phyloP scores from a whole-genome alignment of 2,797 vertebrate genomes.

The Pseudochirops corinnae region DNA sequence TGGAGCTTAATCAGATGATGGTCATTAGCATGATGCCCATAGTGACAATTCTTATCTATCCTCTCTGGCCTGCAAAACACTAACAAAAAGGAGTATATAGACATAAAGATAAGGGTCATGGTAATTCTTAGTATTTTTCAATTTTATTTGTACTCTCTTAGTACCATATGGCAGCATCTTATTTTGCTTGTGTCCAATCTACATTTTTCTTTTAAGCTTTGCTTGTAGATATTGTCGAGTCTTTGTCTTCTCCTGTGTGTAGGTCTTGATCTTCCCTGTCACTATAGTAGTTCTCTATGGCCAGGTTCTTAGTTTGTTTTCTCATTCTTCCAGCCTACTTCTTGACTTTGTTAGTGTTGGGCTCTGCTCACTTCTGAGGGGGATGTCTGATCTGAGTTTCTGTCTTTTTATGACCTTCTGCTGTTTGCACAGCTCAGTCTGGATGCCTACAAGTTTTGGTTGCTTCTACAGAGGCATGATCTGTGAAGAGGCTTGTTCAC shows the following conservation, averaged over 20 bases:
- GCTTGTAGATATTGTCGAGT: slow-evolving; percentile 19
- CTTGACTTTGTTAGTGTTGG: neutral
- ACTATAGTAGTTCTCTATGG: neutral
- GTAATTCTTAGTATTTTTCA: slow-evolving; percentile 47
- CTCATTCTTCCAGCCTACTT: neutral
- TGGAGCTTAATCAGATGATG: slow-evolving; percentile 76
- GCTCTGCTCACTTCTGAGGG: neutral
- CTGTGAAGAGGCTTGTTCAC: neutral
- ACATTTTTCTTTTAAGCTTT: neutral
- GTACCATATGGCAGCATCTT: slow-evolving; percentile 22
- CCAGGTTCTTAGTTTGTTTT: neutral
- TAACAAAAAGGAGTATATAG: slow-evolving; percentile 56
- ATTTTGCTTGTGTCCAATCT: neutral
- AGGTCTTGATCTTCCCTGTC: neutral
- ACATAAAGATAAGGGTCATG: slow-evolving; percentile 70
- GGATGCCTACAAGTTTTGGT: neutral
- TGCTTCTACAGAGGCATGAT: neutral
- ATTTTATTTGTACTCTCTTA: slow-evolving; percentile 57
- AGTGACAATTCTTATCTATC: slow-evolving; percentile 76
- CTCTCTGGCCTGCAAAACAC: slow-evolving; percentile 55
- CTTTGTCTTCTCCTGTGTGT: neutral
- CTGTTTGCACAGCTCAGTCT: neutral
- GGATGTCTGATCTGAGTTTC: neutral
- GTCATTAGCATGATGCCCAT: slow-evolving; percentile 60
- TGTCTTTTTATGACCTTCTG: neutral